These are phyloP conservation scores for Eledone cirrhosa DNA, from an alignment of 2,888 invertebrate species.

Conservation along the genomic window DNA sequence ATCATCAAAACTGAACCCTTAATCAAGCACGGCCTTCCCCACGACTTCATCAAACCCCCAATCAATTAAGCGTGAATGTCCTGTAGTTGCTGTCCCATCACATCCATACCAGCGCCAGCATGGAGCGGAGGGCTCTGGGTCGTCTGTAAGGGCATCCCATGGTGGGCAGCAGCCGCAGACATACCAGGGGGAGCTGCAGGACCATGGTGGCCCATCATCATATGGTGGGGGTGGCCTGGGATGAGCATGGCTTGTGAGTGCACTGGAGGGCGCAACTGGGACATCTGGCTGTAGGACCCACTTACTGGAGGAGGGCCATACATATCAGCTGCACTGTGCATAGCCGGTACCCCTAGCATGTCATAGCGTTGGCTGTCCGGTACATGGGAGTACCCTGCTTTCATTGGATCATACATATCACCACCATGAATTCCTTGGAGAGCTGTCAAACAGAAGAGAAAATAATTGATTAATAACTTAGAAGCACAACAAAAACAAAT, in stretches of 20 bases:
- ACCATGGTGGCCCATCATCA: constrained; percentile 68
- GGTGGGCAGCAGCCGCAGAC: constrained; percentile 61
- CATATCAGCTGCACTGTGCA: constrained; percentile 61
- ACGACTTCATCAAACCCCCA: constrained; percentile 16
- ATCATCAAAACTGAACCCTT: background rate
- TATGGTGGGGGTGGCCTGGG: constrained; percentile 68
- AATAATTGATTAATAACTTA: no score
- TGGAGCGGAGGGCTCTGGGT: constrained; percentile 68
- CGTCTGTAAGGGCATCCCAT: constrained; percentile 64
- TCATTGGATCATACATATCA: constrained; percentile 63
- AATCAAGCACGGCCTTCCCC: background rate
- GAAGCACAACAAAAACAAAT: no score
- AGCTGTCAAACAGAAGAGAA: constrained; percentile 41
- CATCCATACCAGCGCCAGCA: constrained; percentile 56
- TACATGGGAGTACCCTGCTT: constrained; percentile 58
- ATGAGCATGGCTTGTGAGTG: constrained; percentile 69
- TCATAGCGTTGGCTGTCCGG: constrained; percentile 58
- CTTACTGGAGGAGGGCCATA: constrained; percentile 61
- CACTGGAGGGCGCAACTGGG: constrained; percentile 67
- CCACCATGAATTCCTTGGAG: constrained; percentile 56
- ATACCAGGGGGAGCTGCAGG: constrained; percentile 60
- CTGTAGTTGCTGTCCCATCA: constrained; percentile 65
- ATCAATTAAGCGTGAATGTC: constrained; percentile 60
- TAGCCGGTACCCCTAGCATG: constrained; percentile 54
- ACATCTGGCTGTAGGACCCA: constrained; percentile 66